Evolutionary conservation across 2,113 vertebrate species (phyloP).

Genomic region (Callionymus lyra): DNA sequence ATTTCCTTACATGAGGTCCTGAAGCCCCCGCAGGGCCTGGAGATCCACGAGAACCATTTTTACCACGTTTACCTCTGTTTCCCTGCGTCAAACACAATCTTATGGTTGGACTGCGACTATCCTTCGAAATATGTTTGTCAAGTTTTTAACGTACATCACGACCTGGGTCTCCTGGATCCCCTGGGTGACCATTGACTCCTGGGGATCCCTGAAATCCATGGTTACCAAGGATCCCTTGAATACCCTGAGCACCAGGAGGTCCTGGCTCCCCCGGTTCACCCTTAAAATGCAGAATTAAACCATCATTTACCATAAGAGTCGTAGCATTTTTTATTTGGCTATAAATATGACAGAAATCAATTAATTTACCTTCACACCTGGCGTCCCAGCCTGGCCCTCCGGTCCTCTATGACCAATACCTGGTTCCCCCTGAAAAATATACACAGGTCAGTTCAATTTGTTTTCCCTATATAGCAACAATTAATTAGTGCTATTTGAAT

Average conservation of each 20-base stretch:
- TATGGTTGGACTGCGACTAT: neutral
- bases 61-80: slow-evolving; percentile 73
- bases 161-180: slow-evolving; percentile 67
- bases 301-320: neutral
- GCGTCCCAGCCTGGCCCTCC: slow-evolving; percentile 74
- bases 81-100: slow-evolving; percentile 58
- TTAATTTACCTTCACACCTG: slow-evolving; percentile 73
- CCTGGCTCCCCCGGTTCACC: slow-evolving; percentile 76
- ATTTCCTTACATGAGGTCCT: slow-evolving; percentile 70
- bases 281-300: slow-evolving; percentile 39
- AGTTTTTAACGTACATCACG: slow-evolving; percentile 54
- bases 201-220: slow-evolving; percentile 67
- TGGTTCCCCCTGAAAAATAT: slow-evolving; percentile 71
- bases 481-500: neutral
- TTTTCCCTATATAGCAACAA: neutral
- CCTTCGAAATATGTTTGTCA: neutral
- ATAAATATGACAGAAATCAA: neutral
- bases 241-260: slow-evolving; percentile 76
- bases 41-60: slow-evolving; percentile 67
- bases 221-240: slow-evolving; percentile 78
- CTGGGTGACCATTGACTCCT: slow-evolving; percentile 66
- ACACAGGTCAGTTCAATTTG: neutral
- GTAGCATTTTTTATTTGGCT: too few species aligned
- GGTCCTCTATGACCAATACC: slow-evolving; percentile 79
- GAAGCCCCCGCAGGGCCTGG: slow-evolving; percentile 56